Evolutionary conservation across 1,140 invertebrate species (phyloP), one percentile per base, ranked within the genome.

Genomic region (Stegodyphus mimosarum): DNA sequence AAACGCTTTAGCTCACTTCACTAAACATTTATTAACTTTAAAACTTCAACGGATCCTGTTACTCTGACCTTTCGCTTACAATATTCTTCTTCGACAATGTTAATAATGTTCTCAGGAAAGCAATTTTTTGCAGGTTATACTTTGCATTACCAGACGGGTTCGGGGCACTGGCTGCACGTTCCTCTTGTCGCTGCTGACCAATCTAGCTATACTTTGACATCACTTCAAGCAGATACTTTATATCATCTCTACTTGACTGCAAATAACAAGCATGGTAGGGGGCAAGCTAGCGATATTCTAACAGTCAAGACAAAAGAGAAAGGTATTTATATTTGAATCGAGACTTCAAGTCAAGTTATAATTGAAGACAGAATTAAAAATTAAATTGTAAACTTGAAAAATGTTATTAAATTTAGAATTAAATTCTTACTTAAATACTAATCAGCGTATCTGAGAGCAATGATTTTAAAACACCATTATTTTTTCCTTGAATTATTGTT

Each of bases 211-310:
- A 78, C 87, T 10, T 52, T 87, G 63, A 86, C 81, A 0, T 69
- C 72, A 0, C 52, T 87, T 4, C 77, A 87, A n/a, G 79, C 72
- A 0, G 87, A 87, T 11, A 88, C 88, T 1, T 63, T 87, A 4
- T 89, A 89, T 51, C 72, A 86, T 17, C 18, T 89, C 3, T 88
- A 88, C 64, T 64, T 89, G 15, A 87, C 86, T 7, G 88, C 88
- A 18, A 84, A 86, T 11, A 89, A 89, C 70, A 84, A 83, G 48
- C 88, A 83, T 53, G 88, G 88, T 11, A 63, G 87, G 13, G 86
- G 88, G 17, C 87, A 89, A 64, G 88, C 88, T 5, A 86, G 85
- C 48, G 85, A 80, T 13, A 70, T 86, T 5, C 78, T 86, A 6
- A 70, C 71, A 13, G 85, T 86, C 4, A 86, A 80, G 53, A 86